Conservation (phyloP, 2,113 vertebrate genomes). For the Heptranchias perlo region DNA sequence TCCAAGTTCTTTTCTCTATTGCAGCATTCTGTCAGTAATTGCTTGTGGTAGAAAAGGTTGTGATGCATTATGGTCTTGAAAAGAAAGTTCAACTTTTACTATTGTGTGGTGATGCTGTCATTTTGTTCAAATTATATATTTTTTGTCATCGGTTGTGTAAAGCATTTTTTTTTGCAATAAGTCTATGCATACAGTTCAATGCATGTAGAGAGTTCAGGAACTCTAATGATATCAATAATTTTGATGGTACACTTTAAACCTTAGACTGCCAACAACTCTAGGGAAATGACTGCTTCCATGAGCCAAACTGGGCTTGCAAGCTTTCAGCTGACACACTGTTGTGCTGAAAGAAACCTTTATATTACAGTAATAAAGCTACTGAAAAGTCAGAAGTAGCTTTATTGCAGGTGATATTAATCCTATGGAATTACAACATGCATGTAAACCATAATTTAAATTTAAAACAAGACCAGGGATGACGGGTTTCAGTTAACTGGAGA, state of each 20-base stretch:
- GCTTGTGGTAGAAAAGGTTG: not conserved
- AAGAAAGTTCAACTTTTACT: not conserved
- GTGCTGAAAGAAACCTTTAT: not conserved
- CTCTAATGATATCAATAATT: not conserved
- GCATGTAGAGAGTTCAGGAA: not conserved
- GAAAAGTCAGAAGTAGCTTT: not conserved
- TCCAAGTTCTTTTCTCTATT: not conserved
- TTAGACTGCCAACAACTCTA: not conserved
- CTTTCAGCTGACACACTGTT: not conserved
- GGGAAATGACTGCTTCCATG: not conserved
- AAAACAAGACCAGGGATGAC: not conserved
- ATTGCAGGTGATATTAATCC: not conserved
- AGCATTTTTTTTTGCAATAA: not conserved
- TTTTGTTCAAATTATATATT: not conserved
- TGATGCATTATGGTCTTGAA: constrained; percentile 11
- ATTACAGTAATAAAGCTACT: not conserved
- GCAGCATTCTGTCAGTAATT: not conserved
- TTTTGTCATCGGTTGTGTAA: not conserved
- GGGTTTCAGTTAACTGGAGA: no score
- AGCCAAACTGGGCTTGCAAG: not conserved
- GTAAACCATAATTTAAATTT: not conserved
- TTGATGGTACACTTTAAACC: not conserved
- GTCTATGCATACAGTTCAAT: not conserved
- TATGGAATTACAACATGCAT: not conserved
- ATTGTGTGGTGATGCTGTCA: not conserved